A percentile compares a stretch with the other conserved stretches of the same genome.
These are phyloP conservation scores for Cephus rjabovi DNA, from an alignment of 2,888 invertebrate species.

Conservation along the genomic window DNA sequence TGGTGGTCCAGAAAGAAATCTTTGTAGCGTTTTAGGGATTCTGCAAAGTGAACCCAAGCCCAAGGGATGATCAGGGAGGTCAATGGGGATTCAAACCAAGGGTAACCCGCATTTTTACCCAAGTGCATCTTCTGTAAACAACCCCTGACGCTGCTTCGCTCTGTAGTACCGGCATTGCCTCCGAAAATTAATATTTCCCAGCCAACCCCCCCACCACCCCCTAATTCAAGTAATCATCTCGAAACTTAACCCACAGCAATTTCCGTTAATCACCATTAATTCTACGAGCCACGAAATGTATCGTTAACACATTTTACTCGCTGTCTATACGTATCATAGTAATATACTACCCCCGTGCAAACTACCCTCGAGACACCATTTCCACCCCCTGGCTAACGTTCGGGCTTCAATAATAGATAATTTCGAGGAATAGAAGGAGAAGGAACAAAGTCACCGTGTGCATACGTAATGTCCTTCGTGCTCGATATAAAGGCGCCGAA, in stretches of 20 bases:
- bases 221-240: not conserved
- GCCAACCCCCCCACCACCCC: not conserved
- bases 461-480: constrained; percentile 17
- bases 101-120: constrained; percentile 34
- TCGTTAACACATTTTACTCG: no score
- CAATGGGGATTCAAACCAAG: constrained; percentile 31
- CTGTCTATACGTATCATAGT: no score
- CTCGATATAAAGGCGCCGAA: constrained; percentile 52
- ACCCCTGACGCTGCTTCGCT: constrained; percentile 27
- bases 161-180: not conserved
- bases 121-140: constrained; percentile 26
- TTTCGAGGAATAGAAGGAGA: no score
- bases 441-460: no score
- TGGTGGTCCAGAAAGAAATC: no score
- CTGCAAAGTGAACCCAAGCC: no score
- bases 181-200: not conserved
- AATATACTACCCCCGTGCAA: not conserved
- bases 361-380: constrained; percentile 22
- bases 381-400: no score
- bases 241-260: no score
- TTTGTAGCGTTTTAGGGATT: no score
- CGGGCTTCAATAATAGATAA: no score
- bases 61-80: constrained; percentile 10
- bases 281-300: no score
- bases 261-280: no score